These are phyloP conservation scores for Aptenodytes forsteri DNA, from an alignment of 2,113 vertebrate genomes.

Conservation along the genomic window DNA sequence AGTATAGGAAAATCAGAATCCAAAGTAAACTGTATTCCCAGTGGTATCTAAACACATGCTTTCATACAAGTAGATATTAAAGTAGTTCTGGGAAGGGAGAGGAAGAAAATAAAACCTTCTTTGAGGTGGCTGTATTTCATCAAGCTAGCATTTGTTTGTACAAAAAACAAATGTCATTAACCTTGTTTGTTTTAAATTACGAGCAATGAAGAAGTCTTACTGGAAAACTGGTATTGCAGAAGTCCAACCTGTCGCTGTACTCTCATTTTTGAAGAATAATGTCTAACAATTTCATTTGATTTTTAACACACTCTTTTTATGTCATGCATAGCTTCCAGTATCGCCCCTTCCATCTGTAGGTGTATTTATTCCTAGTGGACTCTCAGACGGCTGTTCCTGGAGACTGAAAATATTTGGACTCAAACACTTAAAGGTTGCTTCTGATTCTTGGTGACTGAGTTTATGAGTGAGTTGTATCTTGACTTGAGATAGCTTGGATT, in stretches of 20 bases:
- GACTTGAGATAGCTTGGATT: not conserved
- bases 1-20: not conserved
- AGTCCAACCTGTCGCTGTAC: not conserved
- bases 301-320: not conserved
- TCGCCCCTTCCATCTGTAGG: not conserved
- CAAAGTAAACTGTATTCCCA: not conserved
- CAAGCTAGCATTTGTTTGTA: not conserved
- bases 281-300: not conserved
- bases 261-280: not conserved
- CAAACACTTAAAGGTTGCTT: not conserved
- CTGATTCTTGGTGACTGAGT: not conserved
- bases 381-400: not conserved
- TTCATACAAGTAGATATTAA: not conserved
- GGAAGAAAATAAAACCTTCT: not conserved
- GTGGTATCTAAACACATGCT: not conserved
- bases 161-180: not conserved
- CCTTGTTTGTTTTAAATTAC: not conserved
- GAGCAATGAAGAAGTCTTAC: not conserved
- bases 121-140: not conserved
- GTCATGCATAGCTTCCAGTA: not conserved
- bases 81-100: slow-evolving; percentile 8
- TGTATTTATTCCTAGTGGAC: not conserved
- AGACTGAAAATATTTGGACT: not conserved
- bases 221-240: not conserved
- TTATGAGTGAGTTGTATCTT: not conserved